These are phyloP conservation scores for Gavia stellata DNA, from an alignment of 2,113 vertebrate genomes.

Conservation along the genomic window DNA sequence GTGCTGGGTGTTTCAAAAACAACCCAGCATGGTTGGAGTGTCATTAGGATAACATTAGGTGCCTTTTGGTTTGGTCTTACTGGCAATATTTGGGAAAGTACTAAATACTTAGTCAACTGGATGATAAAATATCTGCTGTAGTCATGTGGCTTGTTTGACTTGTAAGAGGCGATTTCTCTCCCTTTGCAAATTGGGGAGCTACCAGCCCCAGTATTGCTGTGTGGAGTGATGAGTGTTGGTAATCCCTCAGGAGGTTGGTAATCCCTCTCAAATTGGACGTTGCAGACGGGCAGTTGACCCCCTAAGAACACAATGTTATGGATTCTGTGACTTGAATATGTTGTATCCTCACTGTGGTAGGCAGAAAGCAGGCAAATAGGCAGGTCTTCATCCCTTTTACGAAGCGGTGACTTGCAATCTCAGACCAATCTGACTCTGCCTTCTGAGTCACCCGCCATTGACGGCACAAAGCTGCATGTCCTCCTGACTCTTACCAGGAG, in stretches of 20 bases:
- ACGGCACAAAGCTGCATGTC: neutral
- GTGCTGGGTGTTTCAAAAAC: neutral
- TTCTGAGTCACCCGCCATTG: accelerated
- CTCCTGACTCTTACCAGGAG: neutral
- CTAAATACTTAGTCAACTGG: neutral
- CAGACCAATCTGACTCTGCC: neutral
- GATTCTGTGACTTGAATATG: neutral
- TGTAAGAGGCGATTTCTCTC: neutral
- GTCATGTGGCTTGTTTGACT: neutral
- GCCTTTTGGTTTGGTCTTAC: neutral
- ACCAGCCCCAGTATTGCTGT: neutral
- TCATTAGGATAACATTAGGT: neutral
- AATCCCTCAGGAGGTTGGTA: neutral
- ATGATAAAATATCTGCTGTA: neutral
- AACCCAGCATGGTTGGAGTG: neutral
- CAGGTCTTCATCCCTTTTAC: neutral
- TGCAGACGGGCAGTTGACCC: neutral
- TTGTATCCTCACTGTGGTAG: neutral
- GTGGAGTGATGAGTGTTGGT: neutral
- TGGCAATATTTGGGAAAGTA: neutral
- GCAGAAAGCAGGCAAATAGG: neutral
- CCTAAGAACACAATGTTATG: neutral
- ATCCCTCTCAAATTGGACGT: neutral
- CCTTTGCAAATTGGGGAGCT: neutral
- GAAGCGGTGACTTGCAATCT: neutral